Percentiles rank a stretch among this genome's conserved stretches.
Evolutionary conservation across 2,797 vertebrate species (phyloP).

Genomic region (Darevskia mixta): DNA sequence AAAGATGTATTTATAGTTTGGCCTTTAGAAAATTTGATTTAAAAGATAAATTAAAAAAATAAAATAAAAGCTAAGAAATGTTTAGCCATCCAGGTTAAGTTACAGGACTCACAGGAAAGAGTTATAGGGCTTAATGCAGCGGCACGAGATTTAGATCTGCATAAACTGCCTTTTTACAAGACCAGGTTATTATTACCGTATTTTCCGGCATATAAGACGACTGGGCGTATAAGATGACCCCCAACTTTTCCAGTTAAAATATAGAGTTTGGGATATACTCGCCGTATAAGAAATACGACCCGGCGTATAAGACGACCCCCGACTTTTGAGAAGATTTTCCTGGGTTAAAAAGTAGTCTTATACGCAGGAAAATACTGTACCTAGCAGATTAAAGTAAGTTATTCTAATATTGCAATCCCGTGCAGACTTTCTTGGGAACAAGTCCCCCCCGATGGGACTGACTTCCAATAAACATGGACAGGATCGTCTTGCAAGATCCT

Average conservation of each 20-base stretch:
- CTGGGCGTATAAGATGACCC: no score
- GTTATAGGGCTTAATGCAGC: conserved; percentile 46
- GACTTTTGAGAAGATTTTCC: no score
- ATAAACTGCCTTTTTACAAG: conserved; percentile 3
- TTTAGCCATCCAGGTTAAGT: conserved; percentile 34
- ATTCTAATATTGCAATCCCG: neutral
- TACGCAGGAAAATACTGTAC: no score
- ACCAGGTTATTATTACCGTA: neutral
- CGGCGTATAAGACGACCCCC: no score
- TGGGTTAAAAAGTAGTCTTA: no score
- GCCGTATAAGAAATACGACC: no score
- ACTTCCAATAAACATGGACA: neutral
- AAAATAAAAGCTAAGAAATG: no score
- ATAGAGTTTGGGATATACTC: no score
- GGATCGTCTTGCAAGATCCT: neutral
- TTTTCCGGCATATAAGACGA: no score
- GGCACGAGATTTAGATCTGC: conserved; percentile 2
- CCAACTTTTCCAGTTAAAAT: no score
- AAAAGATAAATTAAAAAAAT: no score
- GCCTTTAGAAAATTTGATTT: neutral
- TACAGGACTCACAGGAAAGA: conserved; percentile 13
- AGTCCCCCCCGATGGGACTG: neutral
- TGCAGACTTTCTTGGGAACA: neutral
- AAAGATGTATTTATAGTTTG: conserved; percentile 38
- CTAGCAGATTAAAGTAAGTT: neutral